Evolutionary conservation across 2,113 vertebrate genomes (phyloP).

Genomic region (Enhydra lutris): DNA sequence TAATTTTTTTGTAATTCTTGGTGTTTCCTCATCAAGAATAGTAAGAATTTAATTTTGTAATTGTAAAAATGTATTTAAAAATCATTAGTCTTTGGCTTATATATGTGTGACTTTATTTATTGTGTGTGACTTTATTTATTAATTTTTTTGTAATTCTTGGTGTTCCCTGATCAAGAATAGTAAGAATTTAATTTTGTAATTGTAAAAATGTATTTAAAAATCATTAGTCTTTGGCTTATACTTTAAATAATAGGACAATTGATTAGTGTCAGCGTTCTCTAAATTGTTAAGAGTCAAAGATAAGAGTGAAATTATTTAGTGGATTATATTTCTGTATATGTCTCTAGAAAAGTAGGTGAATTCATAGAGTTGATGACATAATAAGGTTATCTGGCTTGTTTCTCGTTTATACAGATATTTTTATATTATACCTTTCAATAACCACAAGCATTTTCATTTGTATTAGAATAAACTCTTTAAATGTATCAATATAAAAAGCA

Average conservation of each 20-base stretch:
- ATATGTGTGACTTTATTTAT: not conserved
- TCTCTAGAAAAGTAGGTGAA: not conserved
- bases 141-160: not conserved
- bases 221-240: not conserved
- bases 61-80: not conserved
- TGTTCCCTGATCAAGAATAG: not conserved
- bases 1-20: not conserved
- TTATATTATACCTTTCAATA: not conserved
- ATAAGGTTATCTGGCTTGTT: not conserved
- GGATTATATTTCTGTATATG: not conserved
- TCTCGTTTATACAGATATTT: not conserved
- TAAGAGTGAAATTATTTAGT: not conserved
- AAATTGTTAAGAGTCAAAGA: not conserved
- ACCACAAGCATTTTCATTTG: not conserved
- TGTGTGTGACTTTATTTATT: not conserved
- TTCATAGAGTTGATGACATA: not conserved
- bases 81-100: not conserved
- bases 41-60: not conserved
- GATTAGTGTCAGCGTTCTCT: not conserved
- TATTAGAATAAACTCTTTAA: not conserved
- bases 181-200: constrained; percentile 5
- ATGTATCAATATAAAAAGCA: not conserved
- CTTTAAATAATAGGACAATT: not conserved
- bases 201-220: not conserved
- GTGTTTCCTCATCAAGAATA: not conserved